Evolutionary conservation across 2,113 vertebrate species (phyloP), one percentile per base, ranked within the genome.

Genomic region (Hippocampus guttulatus): DNA sequence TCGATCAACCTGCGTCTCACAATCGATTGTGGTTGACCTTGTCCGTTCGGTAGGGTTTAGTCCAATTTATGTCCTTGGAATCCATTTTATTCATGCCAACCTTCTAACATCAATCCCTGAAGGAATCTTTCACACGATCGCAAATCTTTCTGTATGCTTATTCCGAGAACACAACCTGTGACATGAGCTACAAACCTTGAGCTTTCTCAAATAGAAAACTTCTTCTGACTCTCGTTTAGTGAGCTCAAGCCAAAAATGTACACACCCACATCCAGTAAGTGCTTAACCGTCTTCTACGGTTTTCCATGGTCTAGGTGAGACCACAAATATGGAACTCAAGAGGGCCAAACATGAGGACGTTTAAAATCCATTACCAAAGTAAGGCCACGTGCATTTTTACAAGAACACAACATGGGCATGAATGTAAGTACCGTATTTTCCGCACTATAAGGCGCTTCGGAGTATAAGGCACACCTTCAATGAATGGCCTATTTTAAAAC

Each of bases 361-460:
- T 38, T 38, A 38, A 38, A 38, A 38, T 38, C 33, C 5, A 38
- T 38, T 38, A 5, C 33, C 33, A 38, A 38, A 38, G 5, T 38
- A 14, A 45, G 43, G 43, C 43, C 43, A 45, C 0, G 2, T 14
- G 43, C 10, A 45, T 45, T 45, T 55, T 55, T 55, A 55, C 54
- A 55, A 55, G 21, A 55, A 75, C 15, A n/a, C 30, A 64, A 49
- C 3, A 70, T 40, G 60, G 27, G 49, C 54, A 78, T 80, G 33
- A 73, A 45, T 76, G 5, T 1, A 38, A 38, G 5, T 38, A 38
- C 33, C 33, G 6, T 38, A 38, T 38, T 38, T 38, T 38, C 33
- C 33, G 33, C 33, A 38, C 33, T 38, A 38, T 38, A 38, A 38
- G 33, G 5, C 5, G 33, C 33, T 38, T 6, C 5, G 33, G 33